phyloP scores from a whole-genome alignment of 2,888 invertebrate genomes.

The Macrophya alboannulata region DNA sequence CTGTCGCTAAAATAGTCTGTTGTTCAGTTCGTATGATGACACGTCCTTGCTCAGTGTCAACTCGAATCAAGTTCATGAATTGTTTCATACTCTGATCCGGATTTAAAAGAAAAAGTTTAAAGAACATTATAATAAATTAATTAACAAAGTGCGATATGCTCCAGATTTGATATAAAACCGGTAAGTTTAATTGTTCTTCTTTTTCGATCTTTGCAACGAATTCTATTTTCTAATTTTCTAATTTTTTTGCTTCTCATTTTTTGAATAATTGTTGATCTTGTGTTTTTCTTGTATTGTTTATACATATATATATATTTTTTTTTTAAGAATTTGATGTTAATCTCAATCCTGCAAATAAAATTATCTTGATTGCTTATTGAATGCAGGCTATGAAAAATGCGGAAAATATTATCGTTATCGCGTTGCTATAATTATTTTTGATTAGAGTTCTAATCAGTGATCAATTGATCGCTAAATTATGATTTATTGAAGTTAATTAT shows the following conservation, averaged over 20 bases:
- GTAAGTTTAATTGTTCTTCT: neutral
- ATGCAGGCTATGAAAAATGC: neutral
- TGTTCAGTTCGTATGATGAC: neutral
- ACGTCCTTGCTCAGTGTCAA: neutral
- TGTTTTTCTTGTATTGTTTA: neutral
- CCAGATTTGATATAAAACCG: neutral
- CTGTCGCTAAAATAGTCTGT: neutral
- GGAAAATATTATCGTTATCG: neutral
- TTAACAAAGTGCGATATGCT: neutral
- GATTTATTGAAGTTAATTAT: neutral
- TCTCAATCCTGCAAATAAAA: neutral
- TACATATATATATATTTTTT: too few relatives aligned
- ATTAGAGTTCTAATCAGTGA: neutral
- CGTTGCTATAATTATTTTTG: neutral
- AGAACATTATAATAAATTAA: neutral
- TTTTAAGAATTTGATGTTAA: too few relatives aligned
- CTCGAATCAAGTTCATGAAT: neutral
- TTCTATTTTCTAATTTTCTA: too few relatives aligned
- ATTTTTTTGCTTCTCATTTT: neutral
- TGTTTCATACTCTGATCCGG: neutral
- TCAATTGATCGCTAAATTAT: neutral
- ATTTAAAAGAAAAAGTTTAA: neutral
- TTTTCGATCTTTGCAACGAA: too few relatives aligned
- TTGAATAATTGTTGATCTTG: neutral
- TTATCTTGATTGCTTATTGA: neutral